Base-by-base conservation (phyloP, 1,140 invertebrate genomes). In the Diorhabda carinulata region DNA sequence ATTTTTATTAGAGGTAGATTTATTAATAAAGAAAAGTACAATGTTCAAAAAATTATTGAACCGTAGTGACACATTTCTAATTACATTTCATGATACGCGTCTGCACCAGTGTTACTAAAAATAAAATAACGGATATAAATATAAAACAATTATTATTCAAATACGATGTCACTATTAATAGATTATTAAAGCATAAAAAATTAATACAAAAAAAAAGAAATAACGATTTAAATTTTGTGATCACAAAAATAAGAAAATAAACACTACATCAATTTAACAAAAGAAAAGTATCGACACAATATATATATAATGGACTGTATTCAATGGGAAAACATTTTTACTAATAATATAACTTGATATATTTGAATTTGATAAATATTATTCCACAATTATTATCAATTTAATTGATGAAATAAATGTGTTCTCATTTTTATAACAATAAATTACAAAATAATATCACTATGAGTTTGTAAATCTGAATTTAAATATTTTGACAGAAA, bases 11-110 rank as follows among this genome's bases (percentile, higher is more conserved):
- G 78, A 79, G 78, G 78, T 79, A 79, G 78, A 78, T 79, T 78
- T 79, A 79, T 79, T 79, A 79, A 78, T 79, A 79, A 76, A 77
- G 75, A 74, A 79, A 79, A 79, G 66, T 77, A 76, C 75, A 78
- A 73, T 77, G 73, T 77, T 77, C 73, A 78, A 77, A 76, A 74
- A 74, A 75, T 71, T 60, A 74, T 73, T 72, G 47, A 52, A 52
- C 6, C 47, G n/a, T 52, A 52, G 47, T 52, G 47, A 52, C n/a
- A 8, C 6, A 52, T 25, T 25, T 25, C 25, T 25, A 25, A 25
- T 73, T 73, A 71, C 66, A 71, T 47, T 25, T 71, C 65, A 70
- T 64, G 70, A 76, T 74, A 74, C 71, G 25, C 25, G 74, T 74
- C 69, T 74, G 73, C 73, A 74, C 69, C 73, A 68, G 68, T 58